phyloP scores from a whole-genome alignment of 2,113 vertebrate genomes.

The Ciconia maguari region DNA sequence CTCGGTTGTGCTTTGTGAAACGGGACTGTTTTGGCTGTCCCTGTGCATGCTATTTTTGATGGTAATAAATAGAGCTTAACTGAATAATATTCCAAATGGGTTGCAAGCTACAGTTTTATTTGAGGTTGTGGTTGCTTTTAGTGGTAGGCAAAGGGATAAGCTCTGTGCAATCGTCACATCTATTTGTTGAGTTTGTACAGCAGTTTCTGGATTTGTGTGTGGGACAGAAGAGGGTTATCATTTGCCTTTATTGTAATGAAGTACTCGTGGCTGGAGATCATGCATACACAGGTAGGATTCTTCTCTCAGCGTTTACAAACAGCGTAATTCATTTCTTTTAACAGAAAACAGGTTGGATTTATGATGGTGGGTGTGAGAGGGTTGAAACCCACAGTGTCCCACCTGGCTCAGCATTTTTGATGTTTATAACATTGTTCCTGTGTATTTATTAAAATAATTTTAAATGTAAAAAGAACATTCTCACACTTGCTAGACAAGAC shows the following conservation, averaged over 20 bases:
- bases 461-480: neutral
- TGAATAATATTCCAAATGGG: constrained; percentile 52
- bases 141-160: neutral
- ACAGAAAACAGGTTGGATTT: neutral
- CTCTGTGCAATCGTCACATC: neutral
- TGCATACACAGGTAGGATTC: neutral
- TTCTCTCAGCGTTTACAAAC: neutral
- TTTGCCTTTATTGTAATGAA: neutral
- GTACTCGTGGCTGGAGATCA: neutral
- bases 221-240: neutral
- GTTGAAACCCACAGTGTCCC: neutral
- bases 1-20: neutral
- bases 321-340: neutral
- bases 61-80: constrained; percentile 57
- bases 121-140: neutral
- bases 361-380: neutral
- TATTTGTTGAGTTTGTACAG: neutral
- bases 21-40: neutral
- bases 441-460: neutral
- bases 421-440: neutral
- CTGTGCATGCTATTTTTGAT: constrained; percentile 4
- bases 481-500: neutral
- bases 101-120: neutral
- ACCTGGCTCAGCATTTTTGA: neutral
- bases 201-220: neutral